These are phyloP conservation scores for Caenorhabditis remanei DNA, from an alignment of 1,140 invertebrate species.

Conservation along the genomic window DNA sequence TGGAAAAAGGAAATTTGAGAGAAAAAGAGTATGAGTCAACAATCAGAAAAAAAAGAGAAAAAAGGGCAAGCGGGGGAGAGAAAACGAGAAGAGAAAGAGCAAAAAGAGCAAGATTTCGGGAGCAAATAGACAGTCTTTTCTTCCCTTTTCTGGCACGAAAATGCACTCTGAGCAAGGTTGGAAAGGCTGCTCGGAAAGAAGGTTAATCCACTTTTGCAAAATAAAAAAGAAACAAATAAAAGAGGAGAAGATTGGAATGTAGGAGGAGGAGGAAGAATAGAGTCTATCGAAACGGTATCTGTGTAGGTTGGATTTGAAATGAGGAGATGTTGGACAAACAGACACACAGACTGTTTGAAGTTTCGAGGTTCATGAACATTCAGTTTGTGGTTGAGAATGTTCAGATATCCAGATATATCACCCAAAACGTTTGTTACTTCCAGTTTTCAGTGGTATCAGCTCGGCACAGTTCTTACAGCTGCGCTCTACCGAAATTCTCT, in stretches of 20 bases:
- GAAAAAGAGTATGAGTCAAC: neutral
- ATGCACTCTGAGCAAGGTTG: neutral
- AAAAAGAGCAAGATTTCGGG: constrained; percentile 23
- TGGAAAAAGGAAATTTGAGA: neutral
- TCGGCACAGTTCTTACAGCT: no score
- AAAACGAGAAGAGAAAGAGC: neutral
- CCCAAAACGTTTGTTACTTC: no score
- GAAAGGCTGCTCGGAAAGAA: no score
- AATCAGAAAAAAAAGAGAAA: neutral
- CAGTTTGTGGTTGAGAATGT: no score
- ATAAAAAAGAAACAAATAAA: neutral
- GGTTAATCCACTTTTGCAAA: neutral
- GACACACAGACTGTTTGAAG: no score
- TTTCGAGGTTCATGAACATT: no score
- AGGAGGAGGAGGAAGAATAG: no score
- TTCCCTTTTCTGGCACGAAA: neutral
- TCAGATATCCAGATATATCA: no score
- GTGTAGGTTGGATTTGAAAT: neutral
- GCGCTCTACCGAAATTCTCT: no score
- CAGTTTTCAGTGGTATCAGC: no score
- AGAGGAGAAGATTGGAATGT: constrained; percentile 9
- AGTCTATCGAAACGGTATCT: neutral
- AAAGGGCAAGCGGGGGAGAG: neutral
- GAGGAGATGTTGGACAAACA: neutral
- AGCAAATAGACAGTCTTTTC: constrained; percentile 30